Conservation (phyloP, 1,140 invertebrate genomes). For the Drosophila nebulosa region DNA sequence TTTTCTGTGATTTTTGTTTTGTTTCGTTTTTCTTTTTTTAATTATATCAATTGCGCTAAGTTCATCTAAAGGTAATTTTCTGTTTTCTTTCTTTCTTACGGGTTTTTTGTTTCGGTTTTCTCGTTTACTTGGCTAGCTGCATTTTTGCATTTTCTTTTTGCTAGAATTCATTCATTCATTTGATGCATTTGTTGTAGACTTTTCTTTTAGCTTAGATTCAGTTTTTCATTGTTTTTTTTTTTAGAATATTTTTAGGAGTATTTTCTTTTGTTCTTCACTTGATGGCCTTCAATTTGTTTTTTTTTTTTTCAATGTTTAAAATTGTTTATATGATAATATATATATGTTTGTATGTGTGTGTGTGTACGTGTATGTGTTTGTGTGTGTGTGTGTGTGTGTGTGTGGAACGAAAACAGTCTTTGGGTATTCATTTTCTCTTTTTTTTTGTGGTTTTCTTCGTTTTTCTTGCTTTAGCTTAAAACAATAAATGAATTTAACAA, state of each 20-base stretch:
- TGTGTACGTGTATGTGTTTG: slow-evolving; percentile 33
- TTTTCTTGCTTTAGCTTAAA: slow-evolving; percentile 36
- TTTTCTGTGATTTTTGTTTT: slow-evolving; percentile 36
- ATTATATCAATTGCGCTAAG: slow-evolving; percentile 80
- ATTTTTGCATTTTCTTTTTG: slow-evolving; percentile 2
- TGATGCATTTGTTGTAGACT: slow-evolving; percentile 19
- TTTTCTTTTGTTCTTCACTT: slow-evolving; percentile 33
- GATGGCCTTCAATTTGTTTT: slow-evolving; percentile 37
- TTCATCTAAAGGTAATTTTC: slow-evolving; percentile 79
- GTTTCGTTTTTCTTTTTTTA: slow-evolving; percentile 51
- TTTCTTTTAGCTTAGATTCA: slow-evolving; percentile 41
- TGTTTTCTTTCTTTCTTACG: slow-evolving; percentile 25
- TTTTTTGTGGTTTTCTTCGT: slow-evolving; percentile 62
- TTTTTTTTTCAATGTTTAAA: slow-evolving; percentile 52
- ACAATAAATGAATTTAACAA: slow-evolving; percentile 47
- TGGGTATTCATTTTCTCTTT: slow-evolving; percentile 80
- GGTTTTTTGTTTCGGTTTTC: slow-evolving; percentile 8
- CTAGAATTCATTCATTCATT: slow-evolving; percentile 26
- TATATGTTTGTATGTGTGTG: slow-evolving; percentile 47
- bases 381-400: slow-evolving; percentile 52
- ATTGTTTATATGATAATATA: slow-evolving; percentile 57
- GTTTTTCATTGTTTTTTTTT: slow-evolving; percentile 24
- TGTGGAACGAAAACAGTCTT: slow-evolving; percentile 81
- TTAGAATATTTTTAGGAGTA: slow-evolving; percentile 75
- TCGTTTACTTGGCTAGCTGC: slow-evolving; percentile 15